Evolutionary conservation across 1,140 invertebrate genomes (phyloP).

Genomic region (Chrysopa pallens): DNA sequence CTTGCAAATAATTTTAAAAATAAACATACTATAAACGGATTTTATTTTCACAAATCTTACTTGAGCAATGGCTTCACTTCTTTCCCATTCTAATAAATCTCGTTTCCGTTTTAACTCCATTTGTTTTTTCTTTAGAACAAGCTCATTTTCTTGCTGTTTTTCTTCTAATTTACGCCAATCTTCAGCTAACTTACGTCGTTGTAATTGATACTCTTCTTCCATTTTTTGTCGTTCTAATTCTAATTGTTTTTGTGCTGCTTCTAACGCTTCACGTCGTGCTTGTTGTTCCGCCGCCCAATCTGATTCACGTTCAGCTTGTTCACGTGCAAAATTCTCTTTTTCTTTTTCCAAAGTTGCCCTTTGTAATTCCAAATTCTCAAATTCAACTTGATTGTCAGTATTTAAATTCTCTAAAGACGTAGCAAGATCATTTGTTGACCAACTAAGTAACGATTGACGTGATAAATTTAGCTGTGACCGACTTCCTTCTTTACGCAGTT

Average conservation of each 20-base stretch:
- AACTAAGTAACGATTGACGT: constrained; percentile 64
- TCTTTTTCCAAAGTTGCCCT: constrained; percentile 28
- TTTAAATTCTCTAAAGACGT: constrained; percentile 48
- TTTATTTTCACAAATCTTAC: neutral
- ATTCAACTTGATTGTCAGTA: constrained; percentile 25
- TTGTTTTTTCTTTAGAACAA: neutral
- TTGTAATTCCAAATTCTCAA: constrained; percentile 24
- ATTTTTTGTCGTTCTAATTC: constrained; percentile 29
- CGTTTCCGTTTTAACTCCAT: neutral
- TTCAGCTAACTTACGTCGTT: constrained; percentile 29
- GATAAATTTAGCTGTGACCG: constrained; percentile 55
- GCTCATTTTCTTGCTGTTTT: constrained; percentile 22
- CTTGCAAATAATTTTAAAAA: too few relatives aligned
- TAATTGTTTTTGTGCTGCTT: constrained; percentile 17
- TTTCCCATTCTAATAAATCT: neutral
- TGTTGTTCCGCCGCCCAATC: constrained; percentile 6
- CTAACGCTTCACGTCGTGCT: constrained; percentile 12
- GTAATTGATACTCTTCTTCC: constrained; percentile 36
- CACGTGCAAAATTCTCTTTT: constrained; percentile 25
- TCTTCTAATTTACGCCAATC: constrained; percentile 26
- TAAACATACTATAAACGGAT: too few relatives aligned
- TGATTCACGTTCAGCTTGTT: constrained; percentile 18
- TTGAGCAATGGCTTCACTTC: neutral
- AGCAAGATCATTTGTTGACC: constrained; percentile 67
- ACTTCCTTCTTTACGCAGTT: constrained; percentile 52